These are phyloP conservation scores for Drosophila nr. fundita DNA, from an alignment of 2,888 invertebrate species.

Conservation along the genomic window DNA sequence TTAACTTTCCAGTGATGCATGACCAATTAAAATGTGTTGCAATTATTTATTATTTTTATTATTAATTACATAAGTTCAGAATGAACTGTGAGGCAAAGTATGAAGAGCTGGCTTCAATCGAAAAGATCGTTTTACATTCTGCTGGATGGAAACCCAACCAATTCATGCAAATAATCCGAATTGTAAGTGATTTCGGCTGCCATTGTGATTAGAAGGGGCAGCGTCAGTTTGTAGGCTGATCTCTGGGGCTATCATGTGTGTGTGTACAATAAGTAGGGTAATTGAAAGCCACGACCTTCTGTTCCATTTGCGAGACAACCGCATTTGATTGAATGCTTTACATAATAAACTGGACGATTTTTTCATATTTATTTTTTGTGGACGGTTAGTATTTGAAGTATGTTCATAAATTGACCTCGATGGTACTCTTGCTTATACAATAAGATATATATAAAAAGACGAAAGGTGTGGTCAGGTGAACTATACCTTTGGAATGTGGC, in stretches of 20 bases:
- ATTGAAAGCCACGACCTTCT: constrained; percentile 68
- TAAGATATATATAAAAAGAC: background rate
- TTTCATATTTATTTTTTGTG: background rate
- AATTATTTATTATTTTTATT: constrained; percentile 22
- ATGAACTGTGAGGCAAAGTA: background rate
- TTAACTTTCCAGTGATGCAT: constrained; percentile 53
- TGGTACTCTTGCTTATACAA: constrained; percentile 6
- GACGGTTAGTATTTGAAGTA: constrained; percentile 38
- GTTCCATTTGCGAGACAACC: constrained; percentile 54
- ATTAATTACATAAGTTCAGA: background rate
- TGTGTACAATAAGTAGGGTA: constrained; percentile 51
- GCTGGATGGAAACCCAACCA: background rate
- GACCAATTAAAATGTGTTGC: constrained; percentile 47
- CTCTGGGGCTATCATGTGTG: constrained; percentile 20
- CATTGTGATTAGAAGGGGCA: constrained; percentile 59
- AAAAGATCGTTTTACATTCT: constrained; percentile 12
- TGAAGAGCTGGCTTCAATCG: background rate
- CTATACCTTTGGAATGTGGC: constrained; percentile 27
- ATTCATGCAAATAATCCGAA: constrained; percentile 30
- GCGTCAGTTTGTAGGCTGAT: constrained; percentile 38
- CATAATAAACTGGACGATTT: constrained; percentile 45
- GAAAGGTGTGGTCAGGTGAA: constrained; percentile 44
- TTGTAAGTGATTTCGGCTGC: constrained; percentile 36
- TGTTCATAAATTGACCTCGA: constrained; percentile 41
- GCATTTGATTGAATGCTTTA: constrained; percentile 60